Conservation (phyloP, 2,113 vertebrate species). For the Chitala chitala region DNA sequence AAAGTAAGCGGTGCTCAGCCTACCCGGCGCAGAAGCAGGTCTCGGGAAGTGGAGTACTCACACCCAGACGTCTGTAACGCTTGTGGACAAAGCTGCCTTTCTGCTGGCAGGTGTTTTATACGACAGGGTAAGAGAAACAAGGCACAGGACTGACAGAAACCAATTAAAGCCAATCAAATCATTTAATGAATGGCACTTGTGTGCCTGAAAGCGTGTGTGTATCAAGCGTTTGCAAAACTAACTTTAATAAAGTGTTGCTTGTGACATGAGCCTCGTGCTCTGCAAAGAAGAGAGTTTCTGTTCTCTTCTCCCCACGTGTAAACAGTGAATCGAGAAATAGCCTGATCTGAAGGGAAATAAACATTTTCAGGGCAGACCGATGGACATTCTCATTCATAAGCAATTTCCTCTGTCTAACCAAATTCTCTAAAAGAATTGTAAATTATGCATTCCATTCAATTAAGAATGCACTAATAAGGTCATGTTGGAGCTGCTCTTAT, state of each 20-base stretch:
- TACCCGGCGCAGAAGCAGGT: neutral
- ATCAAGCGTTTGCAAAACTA: conserved; percentile 7
- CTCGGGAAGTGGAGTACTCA: neutral
- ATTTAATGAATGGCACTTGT: neutral
- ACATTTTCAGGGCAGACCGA: neutral
- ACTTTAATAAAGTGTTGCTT: neutral
- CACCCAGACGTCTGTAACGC: neutral
- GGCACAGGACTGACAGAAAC: conserved; percentile 12
- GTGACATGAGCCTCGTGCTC: too few species aligned
- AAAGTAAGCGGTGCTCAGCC: neutral
- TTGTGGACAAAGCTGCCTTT: neutral
- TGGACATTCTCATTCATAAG: conserved; percentile 16
- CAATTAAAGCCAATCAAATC: conserved; percentile 19
- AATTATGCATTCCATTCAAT: conserved; percentile 7
- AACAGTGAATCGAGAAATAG: conserved; percentile 4
- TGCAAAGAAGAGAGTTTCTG: too few species aligned
- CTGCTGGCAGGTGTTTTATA: neutral
- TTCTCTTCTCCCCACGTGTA: neutral
- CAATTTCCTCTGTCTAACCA: conserved; percentile 13
- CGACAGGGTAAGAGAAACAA: neutral
- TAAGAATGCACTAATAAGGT: conserved; percentile 6
- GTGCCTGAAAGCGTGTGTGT: neutral
- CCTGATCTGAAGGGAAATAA: conserved; percentile 2
- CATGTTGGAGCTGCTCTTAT: too few species aligned
- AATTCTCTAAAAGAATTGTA: neutral